Conservation (phyloP, 2,888 invertebrate genomes). For the Brenthis ino region DNA sequence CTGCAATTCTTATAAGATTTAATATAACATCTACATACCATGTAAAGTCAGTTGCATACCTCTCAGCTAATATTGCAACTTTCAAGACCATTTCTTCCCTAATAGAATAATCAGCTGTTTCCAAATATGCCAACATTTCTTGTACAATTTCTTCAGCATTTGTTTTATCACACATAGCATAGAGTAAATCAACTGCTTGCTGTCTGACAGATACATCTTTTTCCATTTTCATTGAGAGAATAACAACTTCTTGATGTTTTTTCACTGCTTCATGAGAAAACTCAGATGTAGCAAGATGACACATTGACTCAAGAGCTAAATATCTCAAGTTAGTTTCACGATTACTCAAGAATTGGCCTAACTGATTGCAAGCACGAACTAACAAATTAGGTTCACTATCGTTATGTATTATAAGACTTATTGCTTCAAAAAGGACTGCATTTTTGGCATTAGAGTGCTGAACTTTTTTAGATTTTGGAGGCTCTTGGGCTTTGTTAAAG, state of each 20-base stretch:
- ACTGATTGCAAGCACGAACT: slow-evolving; percentile 98
- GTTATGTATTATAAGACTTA: slow-evolving; percentile 99
- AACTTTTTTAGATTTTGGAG: slow-evolving; percentile 99
- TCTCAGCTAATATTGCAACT: slow-evolving; percentile 99
- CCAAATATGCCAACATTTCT: slow-evolving; percentile 99
- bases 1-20: slow-evolving; percentile 99
- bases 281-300: slow-evolving; percentile 98
- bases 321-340: slow-evolving; percentile 99
- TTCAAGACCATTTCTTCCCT: slow-evolving; percentile 99
- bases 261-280: slow-evolving; percentile 99
- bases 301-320: slow-evolving; percentile 99
- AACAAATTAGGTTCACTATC: slow-evolving; percentile 98
- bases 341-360: slow-evolving; percentile 98
- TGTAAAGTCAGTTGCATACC: slow-evolving; percentile 99
- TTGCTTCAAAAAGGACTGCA: slow-evolving; percentile 99
- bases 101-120: slow-evolving; percentile 99
- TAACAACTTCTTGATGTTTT: slow-evolving; percentile 99
- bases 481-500: slow-evolving; percentile 99
- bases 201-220: slow-evolving; percentile 99
- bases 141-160: slow-evolving; percentile 99
- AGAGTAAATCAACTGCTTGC: slow-evolving; percentile 98
- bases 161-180: slow-evolving; percentile 99
- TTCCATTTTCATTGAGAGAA: slow-evolving; percentile 99
- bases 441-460: slow-evolving; percentile 99
- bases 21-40: slow-evolving; percentile 99